Evolutionary conservation across 2,113 vertebrate species (phyloP).

Genomic region (Hypocryptadius cinnamomeus): DNA sequence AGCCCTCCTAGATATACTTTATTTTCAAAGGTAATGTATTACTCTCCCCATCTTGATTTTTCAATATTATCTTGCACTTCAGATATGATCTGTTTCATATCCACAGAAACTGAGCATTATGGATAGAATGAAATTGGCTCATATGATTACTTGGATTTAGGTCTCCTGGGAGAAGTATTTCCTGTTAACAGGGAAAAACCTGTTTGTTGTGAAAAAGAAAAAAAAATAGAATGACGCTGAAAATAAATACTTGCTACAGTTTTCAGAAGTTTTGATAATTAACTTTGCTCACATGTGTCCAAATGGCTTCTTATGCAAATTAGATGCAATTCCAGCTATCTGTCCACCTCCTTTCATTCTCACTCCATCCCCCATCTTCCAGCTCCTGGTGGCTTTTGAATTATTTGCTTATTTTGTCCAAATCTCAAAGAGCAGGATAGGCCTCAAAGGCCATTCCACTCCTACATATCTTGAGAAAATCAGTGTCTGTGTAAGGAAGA

Average conservation of each 20-base stretch:
- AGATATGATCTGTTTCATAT: slow-evolving; percentile 11
- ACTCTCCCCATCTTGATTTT: not conserved
- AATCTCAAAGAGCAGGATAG: not conserved
- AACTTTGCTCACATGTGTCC: not conserved
- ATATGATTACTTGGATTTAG: not conserved
- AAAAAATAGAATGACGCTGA: not conserved
- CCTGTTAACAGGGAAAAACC: not conserved
- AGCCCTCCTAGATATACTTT: slow-evolving; percentile 75
- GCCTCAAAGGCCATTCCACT: not conserved
- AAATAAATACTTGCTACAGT: not conserved
- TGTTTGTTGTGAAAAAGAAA: not conserved
- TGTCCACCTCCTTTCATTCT: not conserved
- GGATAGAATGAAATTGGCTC: not conserved
- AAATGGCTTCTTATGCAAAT: not conserved
- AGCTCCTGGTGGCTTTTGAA: not conserved
- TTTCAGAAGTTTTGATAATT: not conserved
- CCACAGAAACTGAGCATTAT: not conserved
- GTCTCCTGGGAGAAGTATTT: not conserved
- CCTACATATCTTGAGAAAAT: not conserved
- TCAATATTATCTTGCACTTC: not conserved
- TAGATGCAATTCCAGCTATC: not conserved
- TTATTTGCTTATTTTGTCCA: not conserved
- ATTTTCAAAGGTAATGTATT: slow-evolving; percentile 75
- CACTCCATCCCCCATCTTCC: not conserved
- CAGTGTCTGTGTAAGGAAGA: not conserved